Conservation (phyloP, 1,140 invertebrate species). For the Drosophila setifemur region DNA sequence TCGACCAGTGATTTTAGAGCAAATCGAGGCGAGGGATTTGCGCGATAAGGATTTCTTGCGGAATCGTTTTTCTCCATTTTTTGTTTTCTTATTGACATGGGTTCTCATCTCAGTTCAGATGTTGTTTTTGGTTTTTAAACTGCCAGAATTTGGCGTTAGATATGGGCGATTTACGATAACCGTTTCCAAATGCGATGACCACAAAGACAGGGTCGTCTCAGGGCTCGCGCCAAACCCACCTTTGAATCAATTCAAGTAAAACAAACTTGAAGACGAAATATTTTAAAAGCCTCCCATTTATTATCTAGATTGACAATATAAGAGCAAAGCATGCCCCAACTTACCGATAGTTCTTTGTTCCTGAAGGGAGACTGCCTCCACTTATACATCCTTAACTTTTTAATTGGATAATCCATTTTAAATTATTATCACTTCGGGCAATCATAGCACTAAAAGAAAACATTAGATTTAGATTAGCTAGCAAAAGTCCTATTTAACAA, state of each 20-base stretch:
- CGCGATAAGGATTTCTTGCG: neutral
- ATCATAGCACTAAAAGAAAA: too few relatives aligned
- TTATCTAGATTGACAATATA: neutral
- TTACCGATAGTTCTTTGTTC: neutral
- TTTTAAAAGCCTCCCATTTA: neutral
- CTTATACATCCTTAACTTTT: too few relatives aligned
- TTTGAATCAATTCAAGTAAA: neutral
- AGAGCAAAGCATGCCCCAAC: neutral
- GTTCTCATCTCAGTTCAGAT: neutral
- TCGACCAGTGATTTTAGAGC: neutral
- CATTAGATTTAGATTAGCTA: too few relatives aligned
- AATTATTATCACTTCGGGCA: too few relatives aligned
- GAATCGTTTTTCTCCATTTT: neutral
- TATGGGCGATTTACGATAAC: neutral
- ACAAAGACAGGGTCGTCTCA: too few relatives aligned
- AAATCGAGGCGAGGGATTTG: neutral
- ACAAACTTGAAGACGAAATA: neutral
- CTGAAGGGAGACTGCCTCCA: too few relatives aligned
- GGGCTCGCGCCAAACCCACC: too few relatives aligned
- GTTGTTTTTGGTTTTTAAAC: neutral
- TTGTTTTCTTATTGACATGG: neutral
- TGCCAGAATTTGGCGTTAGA: constrained; percentile 1
- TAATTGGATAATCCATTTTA: too few relatives aligned
- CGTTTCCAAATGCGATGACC: too few relatives aligned
- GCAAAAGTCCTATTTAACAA: too few relatives aligned